Evolutionary conservation across 2,113 vertebrate species (phyloP).

Genomic region (Dissostichus mawsoni): DNA sequence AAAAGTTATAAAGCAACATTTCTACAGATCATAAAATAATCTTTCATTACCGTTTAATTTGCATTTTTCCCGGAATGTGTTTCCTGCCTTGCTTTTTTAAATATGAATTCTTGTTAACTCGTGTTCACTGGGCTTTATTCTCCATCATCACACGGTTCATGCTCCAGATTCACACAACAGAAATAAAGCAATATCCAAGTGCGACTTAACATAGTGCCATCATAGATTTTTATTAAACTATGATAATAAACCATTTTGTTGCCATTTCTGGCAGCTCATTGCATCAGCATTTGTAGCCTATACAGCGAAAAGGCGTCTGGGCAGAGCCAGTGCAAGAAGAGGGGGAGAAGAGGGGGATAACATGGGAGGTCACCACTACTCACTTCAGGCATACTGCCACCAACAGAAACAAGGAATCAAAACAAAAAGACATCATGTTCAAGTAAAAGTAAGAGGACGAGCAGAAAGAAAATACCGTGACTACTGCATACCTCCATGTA

Average conservation of each 20-base stretch:
- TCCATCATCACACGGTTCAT: background rate
- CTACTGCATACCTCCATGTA: slow-evolving; percentile 48
- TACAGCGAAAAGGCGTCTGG: slow-evolving; percentile 77
- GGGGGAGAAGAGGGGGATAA: slow-evolving; percentile 56
- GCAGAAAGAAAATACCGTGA: slow-evolving; percentile 62
- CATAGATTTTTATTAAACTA: slow-evolving; percentile 74
- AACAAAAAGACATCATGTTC: slow-evolving; percentile 64
- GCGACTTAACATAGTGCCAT: slow-evolving; percentile 45
- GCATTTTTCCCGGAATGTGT: background rate
- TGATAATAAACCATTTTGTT: slow-evolving; percentile 64
- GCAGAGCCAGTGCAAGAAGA: slow-evolving; percentile 79
- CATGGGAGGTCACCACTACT: slow-evolving; percentile 56
- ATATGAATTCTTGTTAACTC: background rate
- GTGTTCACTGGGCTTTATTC: background rate
- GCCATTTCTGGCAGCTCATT: slow-evolving; percentile 66
- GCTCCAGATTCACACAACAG: background rate
- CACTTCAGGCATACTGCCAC: slow-evolving; percentile 62
- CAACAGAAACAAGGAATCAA: slow-evolving; percentile 51
- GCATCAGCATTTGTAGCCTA: slow-evolving; percentile 68
- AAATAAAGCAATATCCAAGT: background rate
- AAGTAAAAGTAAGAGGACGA: slow-evolving; percentile 76
- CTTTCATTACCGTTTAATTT: background rate
- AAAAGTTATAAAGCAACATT: background rate
- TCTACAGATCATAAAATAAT: slow-evolving; percentile 3
- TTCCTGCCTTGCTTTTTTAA: background rate